Conservation (phyloP, 2,113 vertebrate genomes). For the Sorex araneus region DNA sequence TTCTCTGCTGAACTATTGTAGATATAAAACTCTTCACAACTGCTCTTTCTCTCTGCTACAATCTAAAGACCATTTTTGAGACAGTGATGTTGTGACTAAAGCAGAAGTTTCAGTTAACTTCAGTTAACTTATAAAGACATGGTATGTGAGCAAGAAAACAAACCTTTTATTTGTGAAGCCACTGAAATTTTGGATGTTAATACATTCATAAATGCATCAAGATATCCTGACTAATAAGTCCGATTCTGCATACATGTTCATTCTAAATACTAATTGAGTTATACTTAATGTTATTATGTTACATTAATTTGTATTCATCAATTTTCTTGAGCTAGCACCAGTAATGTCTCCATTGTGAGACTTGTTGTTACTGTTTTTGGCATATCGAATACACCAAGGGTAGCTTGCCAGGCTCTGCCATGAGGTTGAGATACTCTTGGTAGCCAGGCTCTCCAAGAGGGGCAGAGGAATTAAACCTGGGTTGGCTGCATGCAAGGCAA, state of each 20-base stretch:
- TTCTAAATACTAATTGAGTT: neutral
- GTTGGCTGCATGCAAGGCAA: no score
- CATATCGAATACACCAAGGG: no score
- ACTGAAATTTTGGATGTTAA: neutral
- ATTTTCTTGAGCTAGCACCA: no score
- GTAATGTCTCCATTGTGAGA: no score
- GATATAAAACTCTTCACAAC: neutral
- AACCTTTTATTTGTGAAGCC: neutral
- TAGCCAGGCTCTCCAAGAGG: no score
- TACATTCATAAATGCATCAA: neutral
- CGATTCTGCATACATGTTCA: neutral
- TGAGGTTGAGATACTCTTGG: no score
- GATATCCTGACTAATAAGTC: neutral
- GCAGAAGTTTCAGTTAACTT: neutral
- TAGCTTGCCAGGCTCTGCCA: no score
- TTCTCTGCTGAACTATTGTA: neutral
- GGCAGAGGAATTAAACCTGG: no score
- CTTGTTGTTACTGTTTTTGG: no score
- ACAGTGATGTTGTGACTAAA: neutral
- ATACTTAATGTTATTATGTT: neutral
- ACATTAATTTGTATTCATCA: no score
- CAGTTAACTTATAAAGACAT: neutral
- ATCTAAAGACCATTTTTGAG: constrained; percentile 39
- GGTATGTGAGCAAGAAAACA: neutral
- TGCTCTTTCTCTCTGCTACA: neutral